Percentiles rank a stretch among this genome's conserved stretches.
Evolutionary conservation across 2,888 invertebrate genomes (phyloP).

Genomic region (Phyto melanocephala): DNA sequence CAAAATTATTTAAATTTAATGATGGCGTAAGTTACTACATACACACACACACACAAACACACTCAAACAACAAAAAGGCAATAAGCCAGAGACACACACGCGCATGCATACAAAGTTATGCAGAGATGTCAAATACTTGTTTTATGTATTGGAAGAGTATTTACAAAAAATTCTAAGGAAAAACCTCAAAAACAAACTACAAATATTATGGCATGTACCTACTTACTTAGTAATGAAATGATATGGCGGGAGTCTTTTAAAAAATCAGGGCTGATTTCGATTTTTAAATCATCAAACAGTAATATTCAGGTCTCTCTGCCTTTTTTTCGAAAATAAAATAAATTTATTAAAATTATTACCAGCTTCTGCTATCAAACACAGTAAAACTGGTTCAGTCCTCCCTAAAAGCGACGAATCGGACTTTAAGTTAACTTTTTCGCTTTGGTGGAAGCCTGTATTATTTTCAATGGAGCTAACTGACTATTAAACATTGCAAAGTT

Average conservation of each 20-base stretch:
- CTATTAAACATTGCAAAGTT: too few relatives aligned
- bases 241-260: background rate
- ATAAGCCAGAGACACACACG: background rate
- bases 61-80: background rate
- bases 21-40: conserved; percentile 63
- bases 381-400: too few relatives aligned
- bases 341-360: conserved; percentile 23
- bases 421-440: too few relatives aligned
- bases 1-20: conserved; percentile 77
- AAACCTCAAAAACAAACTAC: conserved; percentile 2
- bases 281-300: conserved; percentile 22
- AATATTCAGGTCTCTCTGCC: too few relatives aligned
- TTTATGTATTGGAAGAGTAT: conserved; percentile 50
- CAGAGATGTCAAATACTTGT: background rate
- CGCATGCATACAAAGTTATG: too few relatives aligned
- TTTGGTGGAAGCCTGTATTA: too few relatives aligned
- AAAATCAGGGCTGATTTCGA: background rate
- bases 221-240: too few relatives aligned
- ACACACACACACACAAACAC: background rate
- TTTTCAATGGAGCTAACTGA: too few relatives aligned
- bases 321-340: background rate
- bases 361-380: too few relatives aligned
- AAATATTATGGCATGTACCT: too few relatives aligned
- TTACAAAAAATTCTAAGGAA: conserved; percentile 36
- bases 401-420: too few relatives aligned